These are phyloP conservation scores for Burhinus bistriatus DNA, from an alignment of 2,113 vertebrate species.

Conservation along the genomic window DNA sequence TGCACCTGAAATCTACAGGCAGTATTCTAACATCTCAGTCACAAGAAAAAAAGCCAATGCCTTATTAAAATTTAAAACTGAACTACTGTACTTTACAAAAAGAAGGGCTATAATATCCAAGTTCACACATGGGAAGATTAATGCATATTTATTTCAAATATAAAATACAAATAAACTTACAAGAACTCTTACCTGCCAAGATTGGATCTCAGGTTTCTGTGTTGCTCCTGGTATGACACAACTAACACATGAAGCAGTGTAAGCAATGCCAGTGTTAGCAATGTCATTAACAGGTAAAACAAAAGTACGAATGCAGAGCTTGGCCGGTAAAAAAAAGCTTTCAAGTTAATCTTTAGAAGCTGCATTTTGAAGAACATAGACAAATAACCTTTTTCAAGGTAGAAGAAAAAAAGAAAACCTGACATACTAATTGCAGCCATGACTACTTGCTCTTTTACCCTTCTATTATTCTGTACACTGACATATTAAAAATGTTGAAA, in stretches of 20 bases:
- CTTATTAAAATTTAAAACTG: not conserved
- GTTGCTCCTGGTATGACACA: constrained; percentile 64
- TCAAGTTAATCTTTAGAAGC: not conserved
- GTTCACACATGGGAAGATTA: not conserved
- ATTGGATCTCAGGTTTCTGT: constrained; percentile 59
- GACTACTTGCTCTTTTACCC: not conserved
- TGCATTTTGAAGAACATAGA: not conserved
- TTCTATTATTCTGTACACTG: not conserved
- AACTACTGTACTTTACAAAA: not conserved
- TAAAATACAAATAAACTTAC: not conserved
- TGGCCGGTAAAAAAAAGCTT: not conserved
- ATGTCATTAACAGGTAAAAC: constrained; percentile 45
- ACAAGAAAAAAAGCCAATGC: not conserved
- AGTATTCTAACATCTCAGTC: not conserved
- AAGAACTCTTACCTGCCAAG: constrained; percentile 21
- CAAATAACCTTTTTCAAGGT: not conserved
- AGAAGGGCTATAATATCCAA: not conserved
- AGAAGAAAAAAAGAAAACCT: not conserved
- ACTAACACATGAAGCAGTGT: constrained; percentile 52
- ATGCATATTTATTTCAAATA: not conserved
- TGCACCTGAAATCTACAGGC: not conserved
- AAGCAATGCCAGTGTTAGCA: constrained; percentile 55
- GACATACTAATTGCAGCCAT: not conserved
- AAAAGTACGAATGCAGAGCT: constrained; percentile 43
- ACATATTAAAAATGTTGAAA: not conserved